phyloP scores from a whole-genome alignment of 2,797 vertebrate genomes.

The Gymnothorax reevesii region DNA sequence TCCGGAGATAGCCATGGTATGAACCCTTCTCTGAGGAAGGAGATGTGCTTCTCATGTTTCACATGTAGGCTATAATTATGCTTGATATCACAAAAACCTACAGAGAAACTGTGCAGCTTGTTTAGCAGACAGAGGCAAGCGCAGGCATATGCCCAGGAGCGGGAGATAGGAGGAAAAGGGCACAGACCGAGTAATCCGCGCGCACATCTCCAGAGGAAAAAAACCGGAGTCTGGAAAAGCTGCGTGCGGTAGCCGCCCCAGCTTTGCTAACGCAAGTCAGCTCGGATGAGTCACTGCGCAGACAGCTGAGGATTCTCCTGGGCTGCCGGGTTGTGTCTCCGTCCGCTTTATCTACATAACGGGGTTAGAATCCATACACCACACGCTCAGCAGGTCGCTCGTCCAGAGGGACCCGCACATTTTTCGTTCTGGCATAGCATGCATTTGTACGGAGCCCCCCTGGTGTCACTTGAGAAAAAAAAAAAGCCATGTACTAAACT shows the following conservation, averaged over 20 bases:
- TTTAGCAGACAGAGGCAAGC: constrained; percentile 12
- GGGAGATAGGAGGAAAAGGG: constrained; percentile 22
- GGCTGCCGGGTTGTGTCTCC: neutral
- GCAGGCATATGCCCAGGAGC: neutral
- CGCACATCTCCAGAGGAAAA: neutral
- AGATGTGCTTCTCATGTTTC: neutral
- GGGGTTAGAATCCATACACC: neutral
- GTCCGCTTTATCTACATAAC: neutral
- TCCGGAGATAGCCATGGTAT: neutral
- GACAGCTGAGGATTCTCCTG: too few relatives aligned
- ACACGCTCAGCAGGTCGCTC: neutral
- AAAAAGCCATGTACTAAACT: too few relatives aligned
- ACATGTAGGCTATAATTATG: constrained; percentile 7
- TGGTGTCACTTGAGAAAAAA: too few relatives aligned
- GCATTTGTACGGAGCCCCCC: neutral
- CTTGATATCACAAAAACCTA: neutral
- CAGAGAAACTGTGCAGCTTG: neutral
- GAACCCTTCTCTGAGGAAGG: neutral
- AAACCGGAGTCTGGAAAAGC: neutral
- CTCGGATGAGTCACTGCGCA: neutral
- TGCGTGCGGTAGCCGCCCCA: neutral
- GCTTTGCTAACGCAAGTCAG: neutral
- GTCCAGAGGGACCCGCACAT: neutral
- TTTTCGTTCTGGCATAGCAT: neutral
- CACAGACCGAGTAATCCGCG: constrained; percentile 15